Evolutionary conservation across 1,140 invertebrate genomes (phyloP).

Genomic region (Zaprionus davidi): DNA sequence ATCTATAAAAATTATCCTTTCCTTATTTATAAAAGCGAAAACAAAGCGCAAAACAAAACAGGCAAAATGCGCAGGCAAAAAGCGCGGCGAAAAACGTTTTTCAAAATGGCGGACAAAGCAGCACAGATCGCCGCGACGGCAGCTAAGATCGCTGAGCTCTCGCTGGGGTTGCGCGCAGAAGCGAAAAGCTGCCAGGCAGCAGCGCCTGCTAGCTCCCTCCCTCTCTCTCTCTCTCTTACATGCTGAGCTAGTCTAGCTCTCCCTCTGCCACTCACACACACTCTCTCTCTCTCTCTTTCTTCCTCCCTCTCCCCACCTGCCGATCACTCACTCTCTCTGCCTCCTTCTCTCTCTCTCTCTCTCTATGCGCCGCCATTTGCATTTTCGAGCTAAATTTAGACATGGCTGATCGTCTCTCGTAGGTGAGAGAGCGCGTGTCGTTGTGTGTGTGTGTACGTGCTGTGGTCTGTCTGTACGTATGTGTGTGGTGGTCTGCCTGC

Average conservation of each 20-base stretch:
- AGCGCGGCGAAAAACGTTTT: constrained; percentile 2
- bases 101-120: constrained; percentile 34
- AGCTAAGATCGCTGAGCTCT: not conserved
- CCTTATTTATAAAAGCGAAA: constrained; percentile 58
- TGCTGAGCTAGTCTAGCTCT: no score
- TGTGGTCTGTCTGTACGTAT: not conserved
- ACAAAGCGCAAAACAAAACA: constrained; percentile 21
- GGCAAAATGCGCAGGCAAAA: not conserved
- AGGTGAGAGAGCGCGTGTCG: constrained; percentile 19
- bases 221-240: not conserved
- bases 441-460: not conserved
- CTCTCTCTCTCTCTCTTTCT: constrained; percentile 1
- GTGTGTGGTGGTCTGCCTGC: constrained; percentile 4
- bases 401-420: constrained; percentile 53
- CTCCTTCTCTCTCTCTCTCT: not conserved
- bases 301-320: not conserved
- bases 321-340: no score
- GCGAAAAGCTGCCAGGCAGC: constrained; percentile 37
- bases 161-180: constrained; percentile 19
- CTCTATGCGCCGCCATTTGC: constrained; percentile 67
- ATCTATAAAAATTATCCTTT: constrained; percentile 69
- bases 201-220: constrained; percentile 6
- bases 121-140: not conserved
- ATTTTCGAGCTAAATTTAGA: constrained; percentile 77
- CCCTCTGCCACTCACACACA: not conserved